Conservation (phyloP, 1,140 invertebrate species). For the Diploscapter pachys region DNA sequence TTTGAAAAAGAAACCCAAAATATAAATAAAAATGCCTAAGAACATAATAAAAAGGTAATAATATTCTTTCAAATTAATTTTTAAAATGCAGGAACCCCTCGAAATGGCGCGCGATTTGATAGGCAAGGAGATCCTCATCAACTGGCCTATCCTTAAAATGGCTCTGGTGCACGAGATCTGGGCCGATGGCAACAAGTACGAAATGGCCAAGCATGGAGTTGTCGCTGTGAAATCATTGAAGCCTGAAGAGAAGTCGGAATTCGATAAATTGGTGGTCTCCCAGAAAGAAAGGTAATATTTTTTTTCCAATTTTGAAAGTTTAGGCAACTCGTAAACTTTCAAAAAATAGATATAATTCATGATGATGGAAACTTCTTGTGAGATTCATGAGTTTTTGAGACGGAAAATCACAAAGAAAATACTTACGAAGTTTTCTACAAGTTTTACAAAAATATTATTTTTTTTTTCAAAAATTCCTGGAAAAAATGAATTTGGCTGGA, state of each 20-base stretch:
- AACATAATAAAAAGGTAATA: background rate
- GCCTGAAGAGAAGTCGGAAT: background rate
- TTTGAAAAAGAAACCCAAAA: constrained; percentile 61
- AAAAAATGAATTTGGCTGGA: background rate
- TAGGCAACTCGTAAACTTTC: background rate
- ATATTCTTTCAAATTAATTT: constrained; percentile 61
- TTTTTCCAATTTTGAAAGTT: background rate
- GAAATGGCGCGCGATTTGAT: constrained; percentile 65
- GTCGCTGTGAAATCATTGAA: background rate
- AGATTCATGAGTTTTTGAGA: too few species aligned
- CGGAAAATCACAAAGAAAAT: too few species aligned
- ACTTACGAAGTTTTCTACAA: constrained; percentile 1
- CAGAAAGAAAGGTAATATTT: constrained; percentile 10
- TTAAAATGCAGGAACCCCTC: constrained; percentile 39
- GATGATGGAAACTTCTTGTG: too few species aligned
- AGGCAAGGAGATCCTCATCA: constrained; percentile 73
- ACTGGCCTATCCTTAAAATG: constrained; percentile 77
- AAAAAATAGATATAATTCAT: too few species aligned
- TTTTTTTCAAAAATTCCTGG: background rate
- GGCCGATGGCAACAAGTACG: constrained; percentile 51
- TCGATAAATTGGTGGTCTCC: background rate
- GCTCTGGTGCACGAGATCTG: constrained; percentile 67
- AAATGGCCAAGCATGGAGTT: background rate
- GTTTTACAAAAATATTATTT: too few species aligned
- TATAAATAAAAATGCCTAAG: background rate